Conservation (phyloP, 1,140 invertebrate species). For the Drosophila auraria region DNA sequence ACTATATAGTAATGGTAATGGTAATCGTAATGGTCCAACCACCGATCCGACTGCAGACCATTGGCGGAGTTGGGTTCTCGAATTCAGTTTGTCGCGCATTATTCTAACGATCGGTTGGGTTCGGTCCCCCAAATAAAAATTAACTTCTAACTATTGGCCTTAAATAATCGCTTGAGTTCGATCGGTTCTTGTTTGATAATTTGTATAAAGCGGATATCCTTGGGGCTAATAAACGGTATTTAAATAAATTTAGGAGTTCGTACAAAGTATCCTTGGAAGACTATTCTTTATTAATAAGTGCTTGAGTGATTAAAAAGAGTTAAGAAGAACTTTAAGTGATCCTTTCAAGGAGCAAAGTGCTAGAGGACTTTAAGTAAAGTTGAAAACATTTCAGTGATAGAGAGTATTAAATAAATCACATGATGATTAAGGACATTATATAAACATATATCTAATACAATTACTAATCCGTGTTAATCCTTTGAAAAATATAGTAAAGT, state of each 20-base stretch:
- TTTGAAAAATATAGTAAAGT: background rate
- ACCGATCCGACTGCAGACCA: slow-evolving; percentile 64
- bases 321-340: background rate
- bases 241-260: background rate
- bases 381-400: background rate
- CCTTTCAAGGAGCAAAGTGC: background rate
- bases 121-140: slow-evolving; percentile 40
- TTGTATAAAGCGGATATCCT: slow-evolving; percentile 36
- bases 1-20: slow-evolving; percentile 50
- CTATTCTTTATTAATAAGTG: too few relatives aligned
- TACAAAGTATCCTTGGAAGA: too few relatives aligned
- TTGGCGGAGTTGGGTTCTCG: slow-evolving; percentile 33
- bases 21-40: slow-evolving; percentile 56
- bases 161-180: slow-evolving; percentile 8
- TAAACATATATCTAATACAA: background rate
- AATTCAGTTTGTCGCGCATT: slow-evolving; percentile 80
- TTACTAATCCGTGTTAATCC: background rate
- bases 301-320: background rate
- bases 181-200: slow-evolving; percentile 9
- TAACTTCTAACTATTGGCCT: background rate
- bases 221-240: slow-evolving; percentile 20
- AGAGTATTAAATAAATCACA: background rate
- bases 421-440: background rate
- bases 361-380: background rate
- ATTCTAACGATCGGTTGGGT: slow-evolving; percentile 84